Conservation (phyloP, 2,113 vertebrate genomes). For the Aptenodytes forsteri region DNA sequence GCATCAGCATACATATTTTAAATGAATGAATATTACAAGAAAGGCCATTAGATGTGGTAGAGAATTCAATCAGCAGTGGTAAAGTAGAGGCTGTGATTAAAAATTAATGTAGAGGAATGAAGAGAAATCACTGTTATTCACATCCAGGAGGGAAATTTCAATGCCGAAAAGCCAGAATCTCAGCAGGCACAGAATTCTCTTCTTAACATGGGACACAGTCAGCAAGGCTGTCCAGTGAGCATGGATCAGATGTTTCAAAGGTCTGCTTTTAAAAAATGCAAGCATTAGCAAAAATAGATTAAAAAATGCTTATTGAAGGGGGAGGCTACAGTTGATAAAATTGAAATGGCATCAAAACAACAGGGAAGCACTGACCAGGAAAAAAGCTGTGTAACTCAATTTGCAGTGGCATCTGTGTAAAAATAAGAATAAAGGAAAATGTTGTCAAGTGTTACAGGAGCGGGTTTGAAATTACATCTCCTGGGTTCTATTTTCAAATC, state of each 20-base stretch:
- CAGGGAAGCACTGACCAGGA: background rate
- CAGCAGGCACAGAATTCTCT: background rate
- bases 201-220: background rate
- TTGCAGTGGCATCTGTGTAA: background rate
- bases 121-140: conserved; percentile 61
- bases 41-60: conserved; percentile 65
- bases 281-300: background rate
- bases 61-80: conserved; percentile 69
- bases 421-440: background rate
- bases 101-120: conserved; percentile 73
- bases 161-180: conserved; percentile 8
- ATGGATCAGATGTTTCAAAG: background rate
- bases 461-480: background rate
- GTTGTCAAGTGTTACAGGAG: background rate
- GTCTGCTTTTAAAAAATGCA: background rate
- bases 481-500: background rate
- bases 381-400: background rate
- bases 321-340: background rate
- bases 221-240: background rate
- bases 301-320: background rate
- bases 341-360: background rate
- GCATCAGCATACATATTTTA: conserved; percentile 67
- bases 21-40: conserved; percentile 73
- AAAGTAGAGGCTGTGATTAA: conserved; percentile 72
- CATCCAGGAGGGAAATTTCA: conserved; percentile 49